These are phyloP conservation scores for Melanotaenia nigrans DNA, from an alignment of 2,797 vertebrate genomes.

Conservation along the genomic window DNA sequence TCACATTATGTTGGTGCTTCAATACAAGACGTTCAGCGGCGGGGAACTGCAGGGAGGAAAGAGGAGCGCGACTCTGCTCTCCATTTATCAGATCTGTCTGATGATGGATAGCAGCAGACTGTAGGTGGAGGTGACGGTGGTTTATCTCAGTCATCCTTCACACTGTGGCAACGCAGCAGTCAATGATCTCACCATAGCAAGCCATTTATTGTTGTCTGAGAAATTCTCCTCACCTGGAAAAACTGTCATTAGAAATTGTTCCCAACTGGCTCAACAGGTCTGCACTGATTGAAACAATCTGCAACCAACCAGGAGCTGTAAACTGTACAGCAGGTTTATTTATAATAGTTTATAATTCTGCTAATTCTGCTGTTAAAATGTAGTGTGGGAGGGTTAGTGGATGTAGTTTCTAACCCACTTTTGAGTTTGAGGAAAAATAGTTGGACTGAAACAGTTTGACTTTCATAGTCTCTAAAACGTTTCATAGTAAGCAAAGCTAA, in stretches of 20 bases:
- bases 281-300: constrained; percentile 11
- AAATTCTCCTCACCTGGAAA: constrained; percentile 36
- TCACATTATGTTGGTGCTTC: constrained; percentile 72
- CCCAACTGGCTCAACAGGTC: constrained; percentile 15
- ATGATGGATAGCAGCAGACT: constrained; percentile 66
- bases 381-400: too few relatives aligned
- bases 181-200: constrained; percentile 45
- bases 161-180: constrained; percentile 46
- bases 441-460: not conserved
- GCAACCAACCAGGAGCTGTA: not conserved
- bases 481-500: not conserved
- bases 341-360: too few relatives aligned
- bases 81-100: constrained; percentile 73
- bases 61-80: constrained; percentile 48
- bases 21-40: constrained; percentile 50
- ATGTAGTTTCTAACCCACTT: too few relatives aligned
- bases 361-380: too few relatives aligned
- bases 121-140: constrained; percentile 63
- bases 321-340: not conserved
- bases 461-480: not conserved
- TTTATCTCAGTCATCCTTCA: constrained; percentile 70
- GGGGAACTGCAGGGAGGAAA: constrained; percentile 54
- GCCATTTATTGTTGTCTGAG: constrained; percentile 40
- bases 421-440: not conserved
- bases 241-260: constrained; percentile 29